Evolutionary conservation across 2,797 vertebrate species (phyloP), one percentile per base, ranked within the genome.

Genomic region (Prunella strophiata): DNA sequence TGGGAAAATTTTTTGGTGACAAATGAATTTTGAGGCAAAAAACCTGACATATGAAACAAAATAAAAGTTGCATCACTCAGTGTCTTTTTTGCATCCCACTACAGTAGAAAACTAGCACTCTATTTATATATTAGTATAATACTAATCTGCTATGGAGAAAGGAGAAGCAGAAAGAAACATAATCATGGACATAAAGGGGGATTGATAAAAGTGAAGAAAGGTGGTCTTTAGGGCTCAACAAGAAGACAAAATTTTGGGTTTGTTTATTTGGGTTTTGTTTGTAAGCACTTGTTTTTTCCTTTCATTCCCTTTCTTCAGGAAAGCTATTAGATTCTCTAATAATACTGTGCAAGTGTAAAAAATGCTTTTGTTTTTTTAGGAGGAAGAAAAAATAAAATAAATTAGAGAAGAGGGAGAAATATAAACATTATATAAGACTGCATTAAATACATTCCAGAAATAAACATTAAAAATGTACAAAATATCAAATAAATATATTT

Each of bases 231-330:
- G 12, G 7, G 4, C 17, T 84, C 17, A 67, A 43, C 34, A 79
- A 74, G 21, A 5, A 19, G 9, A 5, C 0, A 0, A 70, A 52
- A 21, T 10, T 68, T 48, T 40, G 2, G 1, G 4, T 4, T 43
- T 12, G 5, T 23, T 43, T 19, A 6, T 19, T 50, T 55, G 11
- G 6, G 13, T 45, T 40, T 59, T 59, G n/a, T 45, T 51, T 2
- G 4, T 36, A 16, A 8, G 32, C 2, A 29, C 2, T 43, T 54
- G 10, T 7, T n/a, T 45, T 59, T 40, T 55, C 21, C 14, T 65
- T 61, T 70, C 9, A 47, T 74, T 83, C 2, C 1, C 1, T 55
- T 74, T 89, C 15, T 72, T 79, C 19, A n/a, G 15, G 10, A 51
- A 59, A 80, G 12, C 2, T 40, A 9, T 45, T 59, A 32, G 3